Conservation (phyloP, 2,113 vertebrate species). For the Scolopax mira region DNA sequence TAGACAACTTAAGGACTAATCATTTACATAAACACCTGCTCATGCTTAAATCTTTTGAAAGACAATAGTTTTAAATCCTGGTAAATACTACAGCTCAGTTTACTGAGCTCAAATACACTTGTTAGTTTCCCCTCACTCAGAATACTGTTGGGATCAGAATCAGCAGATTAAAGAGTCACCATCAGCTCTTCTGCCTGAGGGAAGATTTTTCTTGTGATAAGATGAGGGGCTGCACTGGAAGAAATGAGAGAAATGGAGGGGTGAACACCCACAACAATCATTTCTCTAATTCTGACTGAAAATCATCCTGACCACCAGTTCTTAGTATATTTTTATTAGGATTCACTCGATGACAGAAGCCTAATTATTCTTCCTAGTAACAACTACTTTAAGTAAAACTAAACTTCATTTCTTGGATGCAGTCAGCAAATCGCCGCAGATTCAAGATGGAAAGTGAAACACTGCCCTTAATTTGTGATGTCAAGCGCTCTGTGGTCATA, state of each 20-base stretch:
- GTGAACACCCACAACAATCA: neutral
- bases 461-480: neutral
- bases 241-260: neutral
- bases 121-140: neutral
- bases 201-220: neutral
- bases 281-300: conserved; percentile 20
- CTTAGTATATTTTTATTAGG: neutral
- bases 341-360: neutral
- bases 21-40: conserved; percentile 53
- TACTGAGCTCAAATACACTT: neutral
- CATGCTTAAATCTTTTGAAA: conserved; percentile 22
- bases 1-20: conserved; percentile 29
- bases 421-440: neutral
- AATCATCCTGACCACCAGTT: neutral
- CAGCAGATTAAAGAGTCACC: conserved; percentile 21
- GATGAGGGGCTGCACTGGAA: neutral
- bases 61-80: neutral
- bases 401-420: neutral
- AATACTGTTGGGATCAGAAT: conserved; percentile 20
- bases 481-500: neutral
- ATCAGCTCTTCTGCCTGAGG: conserved; percentile 17
- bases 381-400: neutral
- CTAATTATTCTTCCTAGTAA: conserved; percentile 19
- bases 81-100: neutral
- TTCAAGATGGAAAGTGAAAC: neutral